A percentile compares a stretch with the other conserved stretches of the same genome.
Evolutionary conservation across 2,888 invertebrate genomes (phyloP).

Genomic region (Athalia cordata): DNA sequence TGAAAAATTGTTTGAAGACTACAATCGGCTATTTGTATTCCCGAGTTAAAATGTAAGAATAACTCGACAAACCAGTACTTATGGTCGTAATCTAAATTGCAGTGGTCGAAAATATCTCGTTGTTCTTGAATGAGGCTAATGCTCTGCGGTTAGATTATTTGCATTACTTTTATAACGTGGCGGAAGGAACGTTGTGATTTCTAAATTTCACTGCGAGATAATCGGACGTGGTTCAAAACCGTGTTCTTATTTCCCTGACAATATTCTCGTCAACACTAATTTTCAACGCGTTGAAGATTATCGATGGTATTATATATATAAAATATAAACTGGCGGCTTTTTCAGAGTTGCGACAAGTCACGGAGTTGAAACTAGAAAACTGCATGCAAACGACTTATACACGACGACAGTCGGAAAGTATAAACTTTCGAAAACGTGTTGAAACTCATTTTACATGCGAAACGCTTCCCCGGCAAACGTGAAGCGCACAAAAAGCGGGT

Average conservation of each 20-base stretch:
- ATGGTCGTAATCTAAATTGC: background rate
- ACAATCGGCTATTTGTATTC: too few species aligned
- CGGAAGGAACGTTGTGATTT: constrained; percentile 32
- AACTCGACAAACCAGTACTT: background rate
- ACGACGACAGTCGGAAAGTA: constrained; percentile 28
- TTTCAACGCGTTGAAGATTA: background rate
- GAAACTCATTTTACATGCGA: constrained; percentile 53
- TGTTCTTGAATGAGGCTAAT: constrained; percentile 23
- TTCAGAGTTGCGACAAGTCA: constrained; percentile 9
- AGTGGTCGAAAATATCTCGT: background rate
- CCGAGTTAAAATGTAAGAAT: too few species aligned
- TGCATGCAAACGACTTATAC: constrained; percentile 31
- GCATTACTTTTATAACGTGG: constrained; percentile 1
- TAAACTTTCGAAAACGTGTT: constrained; percentile 59
- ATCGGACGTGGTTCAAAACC: constrained; percentile 16
- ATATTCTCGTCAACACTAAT: too few species aligned
- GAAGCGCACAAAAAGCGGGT: background rate
- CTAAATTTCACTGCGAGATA: constrained; percentile 39
- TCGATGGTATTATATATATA: constrained; percentile 10
- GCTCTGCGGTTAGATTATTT: constrained; percentile 19
- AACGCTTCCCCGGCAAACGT: background rate
- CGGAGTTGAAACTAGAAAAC: constrained; percentile 35
- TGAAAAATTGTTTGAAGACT: too few species aligned
- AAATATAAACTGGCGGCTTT: constrained; percentile 2
- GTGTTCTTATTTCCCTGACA: background rate